Percentiles rank a stretch among this genome's conserved stretches.
These are phyloP conservation scores for Gallirallus australis DNA, from an alignment of 2,797 vertebrate species.

Conservation along the genomic window DNA sequence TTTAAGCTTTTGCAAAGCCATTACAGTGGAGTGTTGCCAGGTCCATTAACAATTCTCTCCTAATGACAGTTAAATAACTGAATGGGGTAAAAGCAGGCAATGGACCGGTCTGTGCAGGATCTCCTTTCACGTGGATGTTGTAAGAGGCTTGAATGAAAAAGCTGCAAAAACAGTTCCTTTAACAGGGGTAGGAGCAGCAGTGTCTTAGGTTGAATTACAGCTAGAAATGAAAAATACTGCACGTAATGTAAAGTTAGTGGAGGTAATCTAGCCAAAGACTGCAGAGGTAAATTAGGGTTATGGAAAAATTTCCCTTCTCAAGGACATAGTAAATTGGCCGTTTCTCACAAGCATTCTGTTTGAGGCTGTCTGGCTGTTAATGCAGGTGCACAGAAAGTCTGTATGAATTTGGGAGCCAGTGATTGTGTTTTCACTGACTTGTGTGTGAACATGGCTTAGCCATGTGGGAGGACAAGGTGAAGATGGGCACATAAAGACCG, in stretches of 20 bases:
- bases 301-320: background rate
- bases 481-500: background rate
- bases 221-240: background rate
- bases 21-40: background rate
- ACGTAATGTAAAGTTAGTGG: background rate
- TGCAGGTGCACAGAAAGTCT: fast-evolving
- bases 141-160: background rate
- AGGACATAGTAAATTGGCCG: background rate
- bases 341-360: background rate
- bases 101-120: background rate
- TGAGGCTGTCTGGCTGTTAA: background rate
- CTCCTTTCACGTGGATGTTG: background rate
- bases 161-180: background rate
- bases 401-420: background rate
- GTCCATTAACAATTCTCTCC: background rate
- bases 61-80: background rate
- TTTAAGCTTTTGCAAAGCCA: background rate
- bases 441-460: background rate
- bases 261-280: background rate
- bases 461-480: background rate
- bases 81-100: background rate
- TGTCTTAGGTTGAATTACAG: background rate
- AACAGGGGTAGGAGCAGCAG: background rate
- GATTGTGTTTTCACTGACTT: background rate
- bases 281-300: background rate